phyloP scores from a whole-genome alignment of 2,113 vertebrate species.

The Plotosus lineatus region DNA sequence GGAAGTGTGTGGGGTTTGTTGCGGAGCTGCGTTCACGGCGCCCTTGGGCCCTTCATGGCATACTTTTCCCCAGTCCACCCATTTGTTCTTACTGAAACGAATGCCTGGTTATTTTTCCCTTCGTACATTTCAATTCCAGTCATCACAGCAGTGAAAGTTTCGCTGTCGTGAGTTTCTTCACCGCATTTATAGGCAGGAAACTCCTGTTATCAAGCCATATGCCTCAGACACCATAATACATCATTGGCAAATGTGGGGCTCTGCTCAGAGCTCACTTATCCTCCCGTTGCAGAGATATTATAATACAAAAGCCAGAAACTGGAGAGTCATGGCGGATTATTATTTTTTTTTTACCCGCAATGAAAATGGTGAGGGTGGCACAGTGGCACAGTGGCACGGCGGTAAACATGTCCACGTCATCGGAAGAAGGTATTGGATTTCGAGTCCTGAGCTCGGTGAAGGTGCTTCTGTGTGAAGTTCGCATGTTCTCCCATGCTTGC shows the following conservation, averaged over 20 bases:
- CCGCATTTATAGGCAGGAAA: conserved; percentile 10
- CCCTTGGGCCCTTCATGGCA: conserved; percentile 65
- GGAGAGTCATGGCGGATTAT: not conserved
- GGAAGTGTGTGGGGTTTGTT: conserved; percentile 72
- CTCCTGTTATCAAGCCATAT: conserved; percentile 2
- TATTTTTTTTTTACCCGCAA: not conserved
- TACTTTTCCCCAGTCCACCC: conserved; percentile 28
- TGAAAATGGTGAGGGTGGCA: too few relatives aligned
- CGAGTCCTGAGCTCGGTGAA: too few relatives aligned
- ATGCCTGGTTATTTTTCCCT: not conserved
- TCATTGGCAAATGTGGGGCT: conserved; percentile 2
- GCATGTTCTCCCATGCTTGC: too few relatives aligned
- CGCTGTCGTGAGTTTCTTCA: conserved; percentile 1
- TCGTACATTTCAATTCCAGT: conserved; percentile 24
- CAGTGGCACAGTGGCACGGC: too few relatives aligned
- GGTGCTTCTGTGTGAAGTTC: too few relatives aligned
- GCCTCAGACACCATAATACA: conserved; percentile 19
- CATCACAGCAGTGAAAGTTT: conserved; percentile 1
- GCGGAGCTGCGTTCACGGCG: conserved; percentile 68
- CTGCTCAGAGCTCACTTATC: not conserved
- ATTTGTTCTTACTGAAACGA: conserved; percentile 15
- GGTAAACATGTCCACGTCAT: too few relatives aligned
- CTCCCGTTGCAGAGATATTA: not conserved
- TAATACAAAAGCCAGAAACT: not conserved
- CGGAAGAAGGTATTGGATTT: too few relatives aligned